A percentile compares a stretch with the other conserved stretches of the same genome.
Conservation (phyloP, 2,888 invertebrate species). For the Harpalus rubripes region DNA sequence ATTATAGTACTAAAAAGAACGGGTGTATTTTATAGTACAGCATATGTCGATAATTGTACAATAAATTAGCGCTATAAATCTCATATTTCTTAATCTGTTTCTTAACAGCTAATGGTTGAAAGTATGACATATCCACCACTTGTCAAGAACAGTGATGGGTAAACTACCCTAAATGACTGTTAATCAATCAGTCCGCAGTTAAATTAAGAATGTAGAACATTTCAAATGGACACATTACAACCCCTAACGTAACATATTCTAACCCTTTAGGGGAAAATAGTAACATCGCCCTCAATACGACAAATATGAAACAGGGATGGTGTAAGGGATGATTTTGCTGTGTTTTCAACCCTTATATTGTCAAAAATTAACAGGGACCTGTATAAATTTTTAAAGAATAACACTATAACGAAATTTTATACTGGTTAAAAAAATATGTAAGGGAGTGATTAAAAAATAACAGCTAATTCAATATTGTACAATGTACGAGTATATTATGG, state of each 20-base stretch:
- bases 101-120: not conserved
- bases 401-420: too few relatives aligned
- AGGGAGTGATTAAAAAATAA: too few relatives aligned
- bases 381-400: too few relatives aligned
- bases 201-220: conserved; percentile 38
- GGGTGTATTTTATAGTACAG: not conserved
- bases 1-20: not conserved
- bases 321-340: not conserved
- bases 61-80: not conserved
- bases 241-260: not conserved
- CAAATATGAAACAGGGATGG: not conserved
- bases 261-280: conserved; percentile 8
- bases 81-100: too few relatives aligned
- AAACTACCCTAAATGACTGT: conserved; percentile 4
- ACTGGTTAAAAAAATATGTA: too few relatives aligned
- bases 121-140: not conserved
- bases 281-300: not conserved
- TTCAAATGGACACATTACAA: conserved; percentile 22
- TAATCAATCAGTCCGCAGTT: conserved; percentile 17
- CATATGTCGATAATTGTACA: not conserved
- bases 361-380: too few relatives aligned
- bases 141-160: not conserved
- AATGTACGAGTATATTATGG: too few relatives aligned
- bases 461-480: too few relatives aligned
- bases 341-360: not conserved